Base-by-base conservation (phyloP, 2,888 invertebrate species). In the Mesochorus sp. region DNA sequence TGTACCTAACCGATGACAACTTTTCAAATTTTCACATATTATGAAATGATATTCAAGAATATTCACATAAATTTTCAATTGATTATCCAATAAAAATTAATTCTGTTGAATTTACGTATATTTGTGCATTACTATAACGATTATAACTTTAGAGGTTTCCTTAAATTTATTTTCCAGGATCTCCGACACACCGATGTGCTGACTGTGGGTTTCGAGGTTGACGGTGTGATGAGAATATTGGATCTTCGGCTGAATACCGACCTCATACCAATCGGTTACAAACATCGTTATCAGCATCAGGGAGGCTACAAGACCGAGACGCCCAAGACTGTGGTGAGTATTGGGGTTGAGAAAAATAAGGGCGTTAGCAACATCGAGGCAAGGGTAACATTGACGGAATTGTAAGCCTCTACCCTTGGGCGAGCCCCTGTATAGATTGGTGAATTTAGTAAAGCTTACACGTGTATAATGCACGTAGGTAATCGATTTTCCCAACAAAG, bases 221-320 rank as follows among this genome's bases (percentile, higher is more conserved):
- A 95, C 84, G 95, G 94, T 53, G 93, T 94, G 87, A 92, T 94
- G 81, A 93, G 94, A 84, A 90, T 94, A 70, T 91, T 96, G 83
- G 95, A 96, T 89, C 93, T 96, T 75, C 92, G 94, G 85, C 92
- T 96, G 87, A 96, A 96, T 91, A 93, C 94, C 85, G 94, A 95
- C 83, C 92, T 96, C 83, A 92, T 96, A 80, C 93, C 96, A 0
- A 93, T 93, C 74, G 94, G 94, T 81, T 96, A 95, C 87, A 92
- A 92, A 86, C 92, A 93, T 83, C 91, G 91, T 74, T 89, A 91
- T 84, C 93, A 93, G 82, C 88, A 91, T 80, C 87, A 91, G 78
- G 92, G 92, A 34, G 85, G 86, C 78, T 91, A 91, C 82, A 89
- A 92, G 67, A 89, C 91, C 42, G 89, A 91, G 78, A 88, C 88